Conservation (phyloP, 2,113 vertebrate genomes). For the Aix galericulata region DNA sequence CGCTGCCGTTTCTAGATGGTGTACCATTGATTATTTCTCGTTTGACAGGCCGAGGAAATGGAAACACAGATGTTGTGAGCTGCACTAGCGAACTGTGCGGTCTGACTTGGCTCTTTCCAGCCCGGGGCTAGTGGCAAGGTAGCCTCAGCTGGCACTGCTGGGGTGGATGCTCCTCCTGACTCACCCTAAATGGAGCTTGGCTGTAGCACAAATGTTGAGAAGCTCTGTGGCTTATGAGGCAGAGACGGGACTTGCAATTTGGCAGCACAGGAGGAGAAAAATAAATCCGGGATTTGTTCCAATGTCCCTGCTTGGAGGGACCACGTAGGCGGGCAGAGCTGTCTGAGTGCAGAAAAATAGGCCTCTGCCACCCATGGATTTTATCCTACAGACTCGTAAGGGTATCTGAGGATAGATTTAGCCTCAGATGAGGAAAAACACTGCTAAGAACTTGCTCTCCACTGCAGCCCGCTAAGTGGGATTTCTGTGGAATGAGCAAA, state of each 20-base stretch:
- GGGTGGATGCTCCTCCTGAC: not conserved
- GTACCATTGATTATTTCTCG: not conserved
- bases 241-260: not conserved
- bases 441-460: not conserved
- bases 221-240: not conserved
- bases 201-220: not conserved
- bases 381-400: not conserved
- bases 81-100: not conserved
- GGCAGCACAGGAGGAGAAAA: not conserved
- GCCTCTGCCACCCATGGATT: not conserved
- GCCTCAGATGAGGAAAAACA: not conserved
- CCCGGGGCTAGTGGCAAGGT: not conserved
- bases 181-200: not conserved
- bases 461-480: not conserved
- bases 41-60: not conserved
- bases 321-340: not conserved
- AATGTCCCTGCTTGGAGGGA: not conserved
- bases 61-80: not conserved
- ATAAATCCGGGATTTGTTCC: not conserved
- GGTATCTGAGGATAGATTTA: not conserved
- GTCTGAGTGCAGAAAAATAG: not conserved
- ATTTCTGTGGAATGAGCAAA: slow-evolving; percentile 42
- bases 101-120: not conserved
- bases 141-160: not conserved
- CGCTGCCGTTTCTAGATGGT: not conserved